phyloP scores from a whole-genome alignment of 2,113 vertebrate species.

The Copsychus sechellarum region DNA sequence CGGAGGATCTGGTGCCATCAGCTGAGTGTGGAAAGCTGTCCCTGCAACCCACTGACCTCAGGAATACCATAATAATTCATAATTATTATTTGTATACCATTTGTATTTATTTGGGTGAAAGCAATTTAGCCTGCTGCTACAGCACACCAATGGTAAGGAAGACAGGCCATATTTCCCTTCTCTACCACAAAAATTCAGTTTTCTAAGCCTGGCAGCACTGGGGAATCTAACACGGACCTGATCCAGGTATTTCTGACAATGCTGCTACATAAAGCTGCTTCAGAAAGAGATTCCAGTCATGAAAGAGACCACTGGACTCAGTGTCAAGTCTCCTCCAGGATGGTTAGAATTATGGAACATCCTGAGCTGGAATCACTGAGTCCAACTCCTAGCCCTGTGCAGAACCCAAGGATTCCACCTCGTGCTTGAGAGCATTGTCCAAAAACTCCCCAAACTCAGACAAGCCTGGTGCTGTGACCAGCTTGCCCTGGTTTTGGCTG shows the following conservation, averaged over 20 bases:
- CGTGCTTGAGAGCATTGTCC: background rate
- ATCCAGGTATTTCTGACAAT: background rate
- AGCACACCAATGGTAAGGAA: background rate
- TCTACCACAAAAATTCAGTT: background rate
- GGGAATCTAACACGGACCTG: background rate
- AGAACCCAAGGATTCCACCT: background rate
- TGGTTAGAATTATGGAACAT: background rate
- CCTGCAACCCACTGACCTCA: background rate
- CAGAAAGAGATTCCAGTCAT: background rate
- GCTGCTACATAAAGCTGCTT: background rate
- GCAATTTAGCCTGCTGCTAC: background rate
- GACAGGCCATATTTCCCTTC: rapidly evolving
- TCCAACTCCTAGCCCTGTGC: background rate
- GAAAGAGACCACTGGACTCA: background rate
- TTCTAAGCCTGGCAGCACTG: background rate
- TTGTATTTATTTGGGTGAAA: background rate
- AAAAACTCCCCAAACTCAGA: background rate
- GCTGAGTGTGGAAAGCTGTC: background rate
- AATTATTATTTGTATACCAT: background rate
- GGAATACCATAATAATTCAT: background rate
- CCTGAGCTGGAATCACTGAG: background rate
- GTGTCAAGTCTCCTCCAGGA: background rate
- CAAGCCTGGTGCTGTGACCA: background rate
- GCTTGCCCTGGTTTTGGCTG: background rate
- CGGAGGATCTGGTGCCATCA: background rate